Percentiles rank a stretch among this genome's conserved stretches.
Evolutionary conservation across 2,113 vertebrate genomes (phyloP).

Genomic region (Laticauda colubrina): DNA sequence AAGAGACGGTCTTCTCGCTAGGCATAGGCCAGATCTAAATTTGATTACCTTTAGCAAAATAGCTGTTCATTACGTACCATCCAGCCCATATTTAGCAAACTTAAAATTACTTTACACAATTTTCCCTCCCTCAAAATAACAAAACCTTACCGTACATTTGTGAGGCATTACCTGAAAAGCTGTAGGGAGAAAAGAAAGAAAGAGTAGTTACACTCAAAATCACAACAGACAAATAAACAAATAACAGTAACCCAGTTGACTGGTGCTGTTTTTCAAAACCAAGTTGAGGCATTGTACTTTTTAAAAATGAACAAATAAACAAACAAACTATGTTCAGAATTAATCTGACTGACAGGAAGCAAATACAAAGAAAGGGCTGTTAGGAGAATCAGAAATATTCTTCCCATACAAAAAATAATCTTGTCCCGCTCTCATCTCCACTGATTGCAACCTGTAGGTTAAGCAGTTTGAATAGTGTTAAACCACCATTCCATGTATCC

Average conservation of each 20-base stretch:
- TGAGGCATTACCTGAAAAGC: constrained; percentile 3
- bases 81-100: not conserved
- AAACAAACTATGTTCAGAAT: no score
- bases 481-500: not conserved
- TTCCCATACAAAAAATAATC: not conserved
- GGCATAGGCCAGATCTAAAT: not conserved
- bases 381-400: not conserved
- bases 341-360: not conserved
- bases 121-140: not conserved
- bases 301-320: no score
- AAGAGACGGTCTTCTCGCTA: not conserved
- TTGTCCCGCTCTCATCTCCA: not conserved
- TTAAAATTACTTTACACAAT: not conserved
- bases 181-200: not conserved
- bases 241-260: not conserved
- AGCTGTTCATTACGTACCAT: not conserved
- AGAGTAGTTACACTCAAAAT: not conserved
- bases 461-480: not conserved
- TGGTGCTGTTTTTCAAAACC: not conserved
- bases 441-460: not conserved
- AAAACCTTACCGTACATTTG: not conserved
- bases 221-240: not conserved
- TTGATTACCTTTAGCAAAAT: not conserved
- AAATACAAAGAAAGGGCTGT: not conserved
- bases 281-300: not conserved